Base-by-base conservation (phyloP, 2,797 vertebrate species). In the Bovichtus variegatus region DNA sequence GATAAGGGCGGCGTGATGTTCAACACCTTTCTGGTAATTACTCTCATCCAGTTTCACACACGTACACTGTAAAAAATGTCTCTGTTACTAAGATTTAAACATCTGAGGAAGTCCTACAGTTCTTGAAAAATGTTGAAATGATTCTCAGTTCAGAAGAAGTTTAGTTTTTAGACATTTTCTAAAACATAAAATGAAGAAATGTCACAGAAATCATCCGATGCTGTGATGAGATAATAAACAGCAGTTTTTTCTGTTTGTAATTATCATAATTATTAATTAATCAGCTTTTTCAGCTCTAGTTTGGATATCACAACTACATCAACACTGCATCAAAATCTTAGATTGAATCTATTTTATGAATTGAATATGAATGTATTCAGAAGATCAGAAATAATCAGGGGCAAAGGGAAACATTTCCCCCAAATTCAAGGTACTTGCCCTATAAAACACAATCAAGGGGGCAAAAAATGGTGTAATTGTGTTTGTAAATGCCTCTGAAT, bases 11-110 rank as follows among this genome's bases (percentile, higher is more conserved):
- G 43, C 18, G 50, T 13, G 73, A 79, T 82, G 87, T 75, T 81
- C 79, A 80, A 83, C 84, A 87, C 70, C 77, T 81, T 66, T 69
- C 72, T 72, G 65, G 77, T 86, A 88, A 91, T 87, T 87, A 84
- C 87, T 76, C 62, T 78, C 54, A 40, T 71, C 46, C 64, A 57
- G 38, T 71, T 77, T 75, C 72, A 81, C 78, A 80, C 72, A 43
- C 25, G 9, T 1, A 38, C 74, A 36, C 68, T 68, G 41, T 21
- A 86, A 81, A 63, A 80, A 73, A 70, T 57, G 43, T 72, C 59
- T 6, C 21, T 2, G 19, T 31, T 6, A 23, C n/a, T 16, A 13
- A 74, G 11, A n/a, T 43, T 50, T 59, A 46, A 29, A 41, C 13
- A 8, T 11, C 12, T 57, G 23, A 29, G 23, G 15, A 9, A 61